Evolutionary conservation across 2,888 invertebrate species (phyloP).

Genomic region (Erpobdella octoculata): DNA sequence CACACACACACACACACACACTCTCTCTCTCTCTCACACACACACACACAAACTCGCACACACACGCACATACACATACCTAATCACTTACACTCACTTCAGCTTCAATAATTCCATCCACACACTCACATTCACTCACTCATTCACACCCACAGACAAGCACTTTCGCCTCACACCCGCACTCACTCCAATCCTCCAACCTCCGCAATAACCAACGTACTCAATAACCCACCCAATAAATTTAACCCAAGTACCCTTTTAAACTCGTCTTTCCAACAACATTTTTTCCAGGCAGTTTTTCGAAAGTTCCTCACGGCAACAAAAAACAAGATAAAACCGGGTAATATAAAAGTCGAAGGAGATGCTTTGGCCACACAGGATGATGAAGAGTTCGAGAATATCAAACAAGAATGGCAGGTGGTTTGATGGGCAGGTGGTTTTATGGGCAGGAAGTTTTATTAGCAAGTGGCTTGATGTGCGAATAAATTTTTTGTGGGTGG

Average conservation of each 20-base stretch:
- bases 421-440: background rate
- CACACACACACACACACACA: background rate
- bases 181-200: background rate
- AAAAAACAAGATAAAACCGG: conserved; percentile 36
- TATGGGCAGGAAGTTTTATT: too few species aligned
- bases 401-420: conserved; percentile 39
- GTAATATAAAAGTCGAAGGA: conserved; percentile 27
- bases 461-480: too few species aligned
- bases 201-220: background rate
- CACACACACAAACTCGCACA: too few species aligned
- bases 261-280: too few species aligned
- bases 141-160: background rate
- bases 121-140: background rate
- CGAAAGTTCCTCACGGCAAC: conserved; percentile 38
- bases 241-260: too few species aligned
- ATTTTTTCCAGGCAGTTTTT: conserved; percentile 37
- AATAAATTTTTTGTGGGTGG: too few species aligned
- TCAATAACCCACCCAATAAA: background rate
- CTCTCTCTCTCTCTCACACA: background rate
- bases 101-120: background rate
- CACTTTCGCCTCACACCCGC: background rate
- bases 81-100: too few species aligned
- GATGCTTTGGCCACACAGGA: conserved; percentile 4
- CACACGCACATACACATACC: too few species aligned
- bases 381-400: conserved; percentile 36